Percentiles rank a stretch among this genome's conserved stretches.
Evolutionary conservation across 2,797 vertebrate genomes (phyloP).

Genomic region (Enteromius paludinosus): DNA sequence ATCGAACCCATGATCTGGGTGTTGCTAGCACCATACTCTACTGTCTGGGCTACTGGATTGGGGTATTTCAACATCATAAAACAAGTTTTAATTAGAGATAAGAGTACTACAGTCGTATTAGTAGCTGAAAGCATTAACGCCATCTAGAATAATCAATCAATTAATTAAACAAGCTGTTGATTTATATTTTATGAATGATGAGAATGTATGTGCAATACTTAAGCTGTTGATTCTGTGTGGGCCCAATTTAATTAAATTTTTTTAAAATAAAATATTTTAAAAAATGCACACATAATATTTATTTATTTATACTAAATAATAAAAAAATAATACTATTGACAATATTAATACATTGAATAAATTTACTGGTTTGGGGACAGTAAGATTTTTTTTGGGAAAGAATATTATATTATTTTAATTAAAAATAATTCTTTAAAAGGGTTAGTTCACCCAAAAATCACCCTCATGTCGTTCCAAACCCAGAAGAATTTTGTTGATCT

Average conservation of each 20-base stretch:
- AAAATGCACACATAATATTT: too few species aligned
- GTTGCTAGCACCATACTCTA: not conserved
- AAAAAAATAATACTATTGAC: not conserved
- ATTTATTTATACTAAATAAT: too few species aligned
- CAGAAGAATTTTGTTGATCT: too few species aligned
- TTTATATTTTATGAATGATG: constrained; percentile 1
- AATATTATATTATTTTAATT: not conserved
- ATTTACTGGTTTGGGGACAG: not conserved
- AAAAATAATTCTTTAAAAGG: not conserved
- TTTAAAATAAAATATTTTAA: too few species aligned
- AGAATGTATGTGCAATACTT: not conserved
- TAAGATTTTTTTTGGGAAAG: not conserved
- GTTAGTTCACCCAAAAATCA: too few species aligned
- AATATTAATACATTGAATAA: not conserved
- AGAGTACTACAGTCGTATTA: not conserved
- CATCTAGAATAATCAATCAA: not conserved
- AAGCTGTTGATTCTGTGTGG: not conserved
- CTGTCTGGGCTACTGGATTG: not conserved
- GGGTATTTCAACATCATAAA: not conserved
- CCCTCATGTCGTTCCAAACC: too few species aligned
- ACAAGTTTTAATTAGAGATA: not conserved
- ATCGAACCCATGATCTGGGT: not conserved
- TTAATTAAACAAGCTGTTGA: not conserved
- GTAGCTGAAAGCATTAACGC: not conserved
- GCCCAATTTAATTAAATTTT: not conserved